Percentiles rank a stretch among this genome's conserved stretches.
Conservation (phyloP, 2,797 vertebrate genomes). For the Alcedo atthis region DNA sequence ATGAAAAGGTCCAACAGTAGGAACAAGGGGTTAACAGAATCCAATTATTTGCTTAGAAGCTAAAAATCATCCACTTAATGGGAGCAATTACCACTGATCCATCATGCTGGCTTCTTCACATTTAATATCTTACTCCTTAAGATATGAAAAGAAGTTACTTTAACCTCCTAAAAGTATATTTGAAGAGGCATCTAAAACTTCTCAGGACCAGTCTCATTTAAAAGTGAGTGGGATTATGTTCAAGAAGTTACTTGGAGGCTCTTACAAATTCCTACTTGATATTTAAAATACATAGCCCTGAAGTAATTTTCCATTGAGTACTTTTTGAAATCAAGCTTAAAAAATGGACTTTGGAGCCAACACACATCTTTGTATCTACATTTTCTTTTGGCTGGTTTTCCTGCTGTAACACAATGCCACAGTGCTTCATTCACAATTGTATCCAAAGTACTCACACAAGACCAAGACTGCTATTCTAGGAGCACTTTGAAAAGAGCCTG, state of each 20-base stretch:
- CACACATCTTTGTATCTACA: neutral
- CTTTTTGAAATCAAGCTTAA: constrained; percentile 13
- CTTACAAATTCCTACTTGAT: neutral
- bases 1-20: neutral
- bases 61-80: constrained; percentile 5
- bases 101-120: neutral
- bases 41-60: neutral
- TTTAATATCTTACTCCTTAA: neutral
- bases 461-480: neutral
- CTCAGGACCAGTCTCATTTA: neutral
- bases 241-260: neutral
- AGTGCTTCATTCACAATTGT: accelerated
- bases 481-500: neutral
- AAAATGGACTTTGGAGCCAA: neutral
- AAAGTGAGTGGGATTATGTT: neutral
- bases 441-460: neutral
- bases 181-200: neutral
- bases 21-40: neutral
- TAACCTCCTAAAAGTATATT: neutral
- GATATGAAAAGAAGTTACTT: constrained; percentile 33
- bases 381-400: neutral
- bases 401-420: neutral
- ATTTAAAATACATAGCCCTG: neutral
- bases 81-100: neutral
- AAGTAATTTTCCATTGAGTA: neutral